phyloP scores from a whole-genome alignment of 2,888 invertebrate genomes.

The Tipula vernalis region DNA sequence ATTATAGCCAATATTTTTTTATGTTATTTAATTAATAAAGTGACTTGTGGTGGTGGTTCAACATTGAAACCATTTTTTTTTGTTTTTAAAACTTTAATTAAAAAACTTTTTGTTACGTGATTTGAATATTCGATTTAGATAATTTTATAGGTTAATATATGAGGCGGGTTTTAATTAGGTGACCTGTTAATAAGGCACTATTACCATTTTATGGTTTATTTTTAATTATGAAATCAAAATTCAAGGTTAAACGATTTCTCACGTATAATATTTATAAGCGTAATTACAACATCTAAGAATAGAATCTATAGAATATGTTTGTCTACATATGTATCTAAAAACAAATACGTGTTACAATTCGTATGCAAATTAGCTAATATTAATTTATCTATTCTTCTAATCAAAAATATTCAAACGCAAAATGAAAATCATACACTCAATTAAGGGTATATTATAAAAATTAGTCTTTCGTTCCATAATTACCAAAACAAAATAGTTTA shows the following conservation, averaged over 20 bases:
- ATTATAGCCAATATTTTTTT: background rate
- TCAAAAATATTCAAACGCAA: background rate
- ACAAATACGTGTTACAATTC: background rate
- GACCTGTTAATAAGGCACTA: background rate
- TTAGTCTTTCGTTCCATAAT: background rate
- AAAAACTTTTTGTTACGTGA: background rate
- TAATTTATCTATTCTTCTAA: background rate
- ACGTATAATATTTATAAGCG: background rate
- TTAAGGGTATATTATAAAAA: background rate
- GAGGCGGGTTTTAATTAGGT: background rate
- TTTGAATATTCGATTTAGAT: background rate
- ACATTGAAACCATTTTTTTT: background rate
- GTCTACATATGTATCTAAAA: background rate
- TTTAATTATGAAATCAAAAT: background rate
- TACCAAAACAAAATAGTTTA: background rate
- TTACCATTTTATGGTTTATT: background rate
- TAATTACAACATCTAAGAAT: background rate
- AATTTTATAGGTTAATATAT: background rate
- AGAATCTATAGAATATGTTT: too few species aligned
- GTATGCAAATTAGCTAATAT: background rate
- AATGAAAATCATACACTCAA: background rate
- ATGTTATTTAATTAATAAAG: background rate
- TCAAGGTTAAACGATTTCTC: background rate
- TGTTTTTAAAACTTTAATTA: background rate
- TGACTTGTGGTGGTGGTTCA: background rate